Conservation (phyloP, 2,113 vertebrate species). For the Cryptomyrus ogoouensis region DNA sequence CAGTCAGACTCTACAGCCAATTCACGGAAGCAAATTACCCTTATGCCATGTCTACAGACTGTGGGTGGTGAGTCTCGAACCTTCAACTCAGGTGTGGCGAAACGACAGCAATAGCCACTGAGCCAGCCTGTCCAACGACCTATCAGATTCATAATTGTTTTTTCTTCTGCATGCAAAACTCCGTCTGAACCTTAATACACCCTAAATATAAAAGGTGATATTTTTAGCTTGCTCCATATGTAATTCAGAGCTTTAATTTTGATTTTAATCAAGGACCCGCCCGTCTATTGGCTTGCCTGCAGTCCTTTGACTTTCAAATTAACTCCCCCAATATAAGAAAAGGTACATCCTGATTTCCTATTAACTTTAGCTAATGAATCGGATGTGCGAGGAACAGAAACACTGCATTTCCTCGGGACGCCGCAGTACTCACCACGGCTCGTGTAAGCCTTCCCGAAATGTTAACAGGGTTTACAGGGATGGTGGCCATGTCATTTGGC, state of each 20-base stretch:
- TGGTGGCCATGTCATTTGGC: not conserved
- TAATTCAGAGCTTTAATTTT: slow-evolving; percentile 16
- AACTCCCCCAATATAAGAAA: slow-evolving; percentile 17
- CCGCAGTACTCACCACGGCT: not conserved
- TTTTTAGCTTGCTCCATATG: slow-evolving; percentile 14
- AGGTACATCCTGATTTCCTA: not conserved
- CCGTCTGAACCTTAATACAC: not conserved
- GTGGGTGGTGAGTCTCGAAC: not conserved
- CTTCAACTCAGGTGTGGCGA: not conserved
- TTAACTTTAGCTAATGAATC: slow-evolving; percentile 13
- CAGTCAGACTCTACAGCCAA: not conserved
- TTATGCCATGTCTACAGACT: not conserved
- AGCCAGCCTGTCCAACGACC: not conserved
- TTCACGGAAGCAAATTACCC: not conserved
- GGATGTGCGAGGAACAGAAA: not conserved
- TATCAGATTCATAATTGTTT: not conserved
- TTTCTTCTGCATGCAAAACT: not conserved
- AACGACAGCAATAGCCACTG: not conserved
- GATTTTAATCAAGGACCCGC: slow-evolving; percentile 7
- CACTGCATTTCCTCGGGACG: not conserved
- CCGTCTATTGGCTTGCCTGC: not conserved
- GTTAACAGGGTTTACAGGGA: not conserved
- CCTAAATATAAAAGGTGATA: slow-evolving; percentile 11
- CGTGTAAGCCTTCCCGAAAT: not conserved
- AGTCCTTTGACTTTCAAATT: slow-evolving; percentile 14